phyloP scores from a whole-genome alignment of 2,888 invertebrate genomes.

The Leptopilina syphax region DNA sequence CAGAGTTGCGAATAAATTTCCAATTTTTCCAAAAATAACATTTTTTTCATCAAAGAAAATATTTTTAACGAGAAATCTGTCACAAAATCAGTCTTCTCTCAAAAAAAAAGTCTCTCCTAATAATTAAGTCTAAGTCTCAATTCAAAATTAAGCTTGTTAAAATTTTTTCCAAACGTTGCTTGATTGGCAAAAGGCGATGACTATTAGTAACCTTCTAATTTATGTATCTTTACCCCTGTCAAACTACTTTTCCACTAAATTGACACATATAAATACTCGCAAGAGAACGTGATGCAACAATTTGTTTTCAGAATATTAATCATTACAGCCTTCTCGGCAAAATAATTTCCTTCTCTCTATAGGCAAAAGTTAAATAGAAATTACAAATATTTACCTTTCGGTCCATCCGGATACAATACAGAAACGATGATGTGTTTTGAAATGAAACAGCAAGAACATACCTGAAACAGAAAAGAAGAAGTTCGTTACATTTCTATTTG shows the following conservation, averaged over 20 bases:
- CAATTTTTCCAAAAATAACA: background rate
- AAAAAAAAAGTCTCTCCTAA: too few relatives aligned
- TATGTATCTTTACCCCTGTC: conserved; percentile 17
- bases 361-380: background rate
- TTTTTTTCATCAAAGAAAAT: too few relatives aligned
- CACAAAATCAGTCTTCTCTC: too few relatives aligned
- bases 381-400: background rate
- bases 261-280: background rate
- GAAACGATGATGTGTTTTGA: background rate
- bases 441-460: conserved; percentile 1
- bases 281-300: conserved; percentile 1
- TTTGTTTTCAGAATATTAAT: background rate
- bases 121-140: too few relatives aligned
- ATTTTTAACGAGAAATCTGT: too few relatives aligned
- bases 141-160: too few relatives aligned
- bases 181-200: conserved; percentile 28
- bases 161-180: background rate
- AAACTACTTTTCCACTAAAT: conserved; percentile 25
- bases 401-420: background rate
- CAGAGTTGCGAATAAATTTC: conserved; percentile 55
- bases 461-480: conserved; percentile 1
- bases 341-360: too few relatives aligned
- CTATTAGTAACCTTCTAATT: conserved; percentile 9
- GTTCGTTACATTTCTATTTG: too few relatives aligned
- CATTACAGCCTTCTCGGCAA: too few relatives aligned